Evolutionary conservation across 1,140 invertebrate genomes (phyloP), one percentile per base, ranked within the genome.

Genomic region (Trichoplusia ni): DNA sequence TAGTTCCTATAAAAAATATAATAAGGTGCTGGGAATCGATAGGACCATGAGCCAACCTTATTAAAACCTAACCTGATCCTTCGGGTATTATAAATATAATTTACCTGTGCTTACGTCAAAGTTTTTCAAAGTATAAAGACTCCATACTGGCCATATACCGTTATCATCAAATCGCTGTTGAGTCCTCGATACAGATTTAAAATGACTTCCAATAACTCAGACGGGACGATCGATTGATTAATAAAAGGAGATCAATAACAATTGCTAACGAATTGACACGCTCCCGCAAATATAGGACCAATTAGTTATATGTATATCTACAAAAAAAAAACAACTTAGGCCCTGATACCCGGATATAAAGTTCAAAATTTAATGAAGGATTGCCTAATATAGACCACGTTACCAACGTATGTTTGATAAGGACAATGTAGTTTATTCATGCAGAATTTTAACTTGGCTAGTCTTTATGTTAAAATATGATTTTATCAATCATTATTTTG

Each of bases 201-300:
- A 60, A 46, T 47, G 18, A 46, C 37, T 42, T 35, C 8, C 59
- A 51, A 62, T 51, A 38, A 51, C 23, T 33, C 46, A 62, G 44
- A 62, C 46, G 59, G 21, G 6, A 38, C 44, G 6, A 60, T 2
- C 46, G 46, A 51, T 51, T 62, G 44, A 62, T 62, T 51, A 62
- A 62, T 62, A 62, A 62, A 62, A 62, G 9, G 33, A 62, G 59
- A 62, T 62, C 59, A 62, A 35, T 40, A 29, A 21, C 46, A 62
- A 62, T 62, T 62, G 59, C 51, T 62, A 51, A 23, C 44, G 23
- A 23, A 46, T 47, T 33, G 56, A 33, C 56, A 47, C 29, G 27
- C 56, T 42, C 23, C 33, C 35, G 37, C 54, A 58, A 58, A 58
- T 40, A 25, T 27, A 38, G 11, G 35, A 27, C 21, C 51, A 58